Evolutionary conservation across 92 coral and sea anemone species (phyloP).

Genomic region (Actinostola sp.): DNA sequence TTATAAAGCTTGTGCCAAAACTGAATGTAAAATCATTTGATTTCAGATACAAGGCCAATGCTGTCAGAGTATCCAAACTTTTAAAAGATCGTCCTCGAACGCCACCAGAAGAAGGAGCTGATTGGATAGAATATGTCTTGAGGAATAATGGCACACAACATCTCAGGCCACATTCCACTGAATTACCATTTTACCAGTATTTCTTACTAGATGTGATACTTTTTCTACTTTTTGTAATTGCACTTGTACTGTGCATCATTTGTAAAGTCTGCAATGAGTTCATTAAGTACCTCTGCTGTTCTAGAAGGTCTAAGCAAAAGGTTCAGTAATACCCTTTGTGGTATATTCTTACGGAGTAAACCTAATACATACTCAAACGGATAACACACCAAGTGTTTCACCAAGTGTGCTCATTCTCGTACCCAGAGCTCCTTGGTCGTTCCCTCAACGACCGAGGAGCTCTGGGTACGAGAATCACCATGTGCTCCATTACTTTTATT

Average conservation of each 20-base stretch:
- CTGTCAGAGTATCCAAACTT: conserved; percentile 21
- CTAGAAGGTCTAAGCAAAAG: conserved; percentile 4
- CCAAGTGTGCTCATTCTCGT: too few species aligned
- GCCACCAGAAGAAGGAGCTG: conserved; percentile 38
- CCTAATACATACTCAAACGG: too few species aligned
- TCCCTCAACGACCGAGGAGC: too few species aligned
- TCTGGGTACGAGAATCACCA: too few species aligned
- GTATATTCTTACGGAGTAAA: too few species aligned
- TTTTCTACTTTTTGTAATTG: conserved; percentile 4
- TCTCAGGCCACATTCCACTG: conserved; percentile 13
- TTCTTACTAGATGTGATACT: conserved; percentile 25
- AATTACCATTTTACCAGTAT: conserved; percentile 37
- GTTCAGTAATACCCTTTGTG: not conserved
- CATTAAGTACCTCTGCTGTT: conserved; percentile 8
- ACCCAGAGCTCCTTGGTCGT: too few species aligned
- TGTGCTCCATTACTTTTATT: too few species aligned
- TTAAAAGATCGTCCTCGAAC: conserved; percentile 19
- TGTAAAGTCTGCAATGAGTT: not conserved
- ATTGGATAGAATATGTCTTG: conserved; percentile 30
- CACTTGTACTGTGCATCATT: conserved; percentile 2
- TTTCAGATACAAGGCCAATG: conserved; percentile 20
- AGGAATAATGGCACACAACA: conserved; percentile 33
- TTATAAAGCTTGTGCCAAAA: not conserved
- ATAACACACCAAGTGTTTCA: too few species aligned
- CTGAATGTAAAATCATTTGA: not conserved